Evolutionary conservation across 2,888 invertebrate species (phyloP), one percentile per base, ranked within the genome.

Genomic region (Odontothrips loti): DNA sequence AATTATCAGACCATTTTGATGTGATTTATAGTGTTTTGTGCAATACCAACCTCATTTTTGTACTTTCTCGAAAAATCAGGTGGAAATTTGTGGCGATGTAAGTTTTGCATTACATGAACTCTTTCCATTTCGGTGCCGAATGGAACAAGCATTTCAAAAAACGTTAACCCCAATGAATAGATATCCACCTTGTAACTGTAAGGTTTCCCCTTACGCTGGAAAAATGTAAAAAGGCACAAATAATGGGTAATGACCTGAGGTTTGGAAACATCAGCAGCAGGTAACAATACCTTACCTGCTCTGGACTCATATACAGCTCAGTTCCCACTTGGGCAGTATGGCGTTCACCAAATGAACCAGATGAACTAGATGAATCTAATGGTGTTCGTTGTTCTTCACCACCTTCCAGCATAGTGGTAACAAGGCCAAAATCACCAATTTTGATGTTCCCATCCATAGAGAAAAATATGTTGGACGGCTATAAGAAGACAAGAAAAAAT

Each of bases 341-440:
- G n/a, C 86, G 84, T 82, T 87, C 88, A 80, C 88, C 83, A 51
- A 81, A 82, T 78, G 80, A 79, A 8, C 81, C 80, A 80, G 81
- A 79, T 79, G 81, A 82, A 27, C 79, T 80, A n/a, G 82, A 80
- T 15, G 79, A 78, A 79, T 78, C 75, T 43, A 82, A 58, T 6
- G 81, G 80, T 0, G 82, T 83, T 34, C 82, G 81, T 48, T 80
- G 79, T 15, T 83, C 83, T 20, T 84, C 85, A 27, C 84, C 85
- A 47, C 88, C 89, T 84, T 93, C 93, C 79, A 91, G 90, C 90
- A 95, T 94, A 34, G 94, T 93, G 8, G 98, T 98, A 17, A 96
- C 99, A n/a, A 99, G 91, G 0, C 99, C 99, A 89, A 99, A 99
- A 89, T 99, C 99, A 0, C 99, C 99, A 81, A 99, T 95, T 90